Conservation (phyloP, 2,888 invertebrate species). For the Idaea dimidiata region DNA sequence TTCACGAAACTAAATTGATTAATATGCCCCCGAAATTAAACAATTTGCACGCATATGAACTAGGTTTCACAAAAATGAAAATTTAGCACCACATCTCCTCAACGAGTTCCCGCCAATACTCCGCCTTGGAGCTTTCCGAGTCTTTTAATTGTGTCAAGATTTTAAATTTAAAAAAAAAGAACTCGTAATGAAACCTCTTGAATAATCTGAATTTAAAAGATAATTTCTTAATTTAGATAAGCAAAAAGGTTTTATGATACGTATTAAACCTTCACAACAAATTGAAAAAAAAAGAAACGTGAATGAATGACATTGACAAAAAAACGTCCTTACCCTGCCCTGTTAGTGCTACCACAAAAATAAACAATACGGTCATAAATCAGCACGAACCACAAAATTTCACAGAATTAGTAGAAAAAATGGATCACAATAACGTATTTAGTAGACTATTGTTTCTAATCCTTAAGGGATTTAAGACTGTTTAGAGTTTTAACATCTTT, state of each 20-base stretch:
- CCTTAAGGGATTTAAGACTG: constrained; percentile 14
- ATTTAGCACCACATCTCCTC: too few relatives aligned
- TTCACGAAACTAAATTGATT: too few relatives aligned
- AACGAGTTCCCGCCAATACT: too few relatives aligned
- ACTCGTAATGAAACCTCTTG: background rate
- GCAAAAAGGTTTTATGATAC: background rate
- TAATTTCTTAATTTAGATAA: background rate
- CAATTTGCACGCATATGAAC: too few relatives aligned
- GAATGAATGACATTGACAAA: background rate
- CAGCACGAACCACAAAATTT: background rate
- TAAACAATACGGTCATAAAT: constrained; percentile 2
- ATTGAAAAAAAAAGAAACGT: background rate
- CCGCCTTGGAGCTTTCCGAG: too few relatives aligned
- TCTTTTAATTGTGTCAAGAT: too few relatives aligned
- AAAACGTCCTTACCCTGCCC: background rate
- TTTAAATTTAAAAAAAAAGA: too few relatives aligned
- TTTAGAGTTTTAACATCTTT: constrained; percentile 19
- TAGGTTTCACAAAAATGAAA: too few relatives aligned
- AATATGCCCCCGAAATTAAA: too few relatives aligned
- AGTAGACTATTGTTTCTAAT: background rate
- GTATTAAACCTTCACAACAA: background rate
- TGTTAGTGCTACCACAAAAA: constrained; percentile 9
- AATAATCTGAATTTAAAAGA: background rate
- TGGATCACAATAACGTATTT: background rate
- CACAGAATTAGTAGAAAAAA: background rate